phyloP scores from a whole-genome alignment of 2,888 invertebrate species.

The Habrosyne pyritoides region DNA sequence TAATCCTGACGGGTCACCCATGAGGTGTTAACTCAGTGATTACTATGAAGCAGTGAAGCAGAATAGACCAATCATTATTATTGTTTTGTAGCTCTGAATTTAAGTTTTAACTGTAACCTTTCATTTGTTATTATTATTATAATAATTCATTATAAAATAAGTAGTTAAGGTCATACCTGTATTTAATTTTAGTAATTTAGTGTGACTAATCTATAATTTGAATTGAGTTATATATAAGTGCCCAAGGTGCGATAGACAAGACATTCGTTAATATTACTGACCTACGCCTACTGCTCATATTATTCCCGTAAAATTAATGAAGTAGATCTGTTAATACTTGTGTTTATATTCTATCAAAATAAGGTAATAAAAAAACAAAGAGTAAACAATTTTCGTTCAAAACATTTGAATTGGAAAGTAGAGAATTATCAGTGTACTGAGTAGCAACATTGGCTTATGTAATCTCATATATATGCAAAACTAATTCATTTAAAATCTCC shows the following conservation, averaged over 20 bases:
- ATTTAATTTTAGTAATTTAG: conserved; percentile 8
- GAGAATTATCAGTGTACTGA: background rate
- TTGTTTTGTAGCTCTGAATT: background rate
- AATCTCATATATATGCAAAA: background rate
- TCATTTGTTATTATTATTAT: too few relatives aligned
- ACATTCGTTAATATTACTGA: background rate
- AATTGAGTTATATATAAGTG: background rate
- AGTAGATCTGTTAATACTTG: background rate
- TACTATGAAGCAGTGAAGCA: background rate
- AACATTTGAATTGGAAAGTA: background rate
- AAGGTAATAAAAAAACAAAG: background rate
- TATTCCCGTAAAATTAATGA: background rate
- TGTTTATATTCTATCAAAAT: background rate
- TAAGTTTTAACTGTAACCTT: too few relatives aligned
- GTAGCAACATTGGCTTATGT: background rate
- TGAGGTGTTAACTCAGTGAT: conserved; percentile 73
- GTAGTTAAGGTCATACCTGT: background rate
- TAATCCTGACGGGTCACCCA: conserved; percentile 89
- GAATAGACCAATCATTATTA: background rate
- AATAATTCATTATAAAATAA: conserved; percentile 11
- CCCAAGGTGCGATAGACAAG: background rate
- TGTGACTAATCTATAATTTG: background rate
- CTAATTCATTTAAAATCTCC: too few relatives aligned
- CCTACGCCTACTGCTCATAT: background rate
- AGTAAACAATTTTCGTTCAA: background rate